Evolutionary conservation across 2,113 vertebrate species (phyloP).

Genomic region (Rana temporaria): DNA sequence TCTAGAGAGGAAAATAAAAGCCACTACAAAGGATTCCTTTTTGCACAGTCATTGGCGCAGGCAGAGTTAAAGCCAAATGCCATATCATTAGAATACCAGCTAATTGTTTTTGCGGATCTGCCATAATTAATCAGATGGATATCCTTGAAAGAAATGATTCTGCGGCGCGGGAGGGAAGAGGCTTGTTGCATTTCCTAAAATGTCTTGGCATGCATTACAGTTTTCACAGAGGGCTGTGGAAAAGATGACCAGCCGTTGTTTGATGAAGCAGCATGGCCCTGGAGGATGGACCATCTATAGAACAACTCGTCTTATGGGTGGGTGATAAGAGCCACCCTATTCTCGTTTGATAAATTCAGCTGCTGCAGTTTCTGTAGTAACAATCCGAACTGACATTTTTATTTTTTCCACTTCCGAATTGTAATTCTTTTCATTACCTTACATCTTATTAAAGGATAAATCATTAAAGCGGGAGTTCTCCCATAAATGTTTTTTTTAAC

Average conservation of each 20-base stretch:
- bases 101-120: slow-evolving; percentile 18
- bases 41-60: neutral
- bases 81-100: neutral
- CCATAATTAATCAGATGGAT: neutral
- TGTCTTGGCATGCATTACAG: neutral
- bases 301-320: neutral
- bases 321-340: neutral
- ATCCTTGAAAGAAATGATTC: neutral
- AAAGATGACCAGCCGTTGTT: neutral
- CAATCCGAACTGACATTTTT: neutral
- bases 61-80: neutral
- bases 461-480: no score
- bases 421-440: no score
- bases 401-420: neutral
- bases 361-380: neutral
- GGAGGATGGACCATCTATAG: neutral
- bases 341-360: neutral
- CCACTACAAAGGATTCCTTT: neutral
- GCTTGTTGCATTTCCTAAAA: slow-evolving; percentile 1
- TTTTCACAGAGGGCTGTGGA: neutral
- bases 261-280: no score
- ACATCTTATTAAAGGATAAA: no score
- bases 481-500: no score
- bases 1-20: slow-evolving; percentile 8
- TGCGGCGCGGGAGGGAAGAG: neutral